These are phyloP conservation scores for Anseranas semipalmata DNA, from an alignment of 2,113 vertebrate species.

Conservation along the genomic window DNA sequence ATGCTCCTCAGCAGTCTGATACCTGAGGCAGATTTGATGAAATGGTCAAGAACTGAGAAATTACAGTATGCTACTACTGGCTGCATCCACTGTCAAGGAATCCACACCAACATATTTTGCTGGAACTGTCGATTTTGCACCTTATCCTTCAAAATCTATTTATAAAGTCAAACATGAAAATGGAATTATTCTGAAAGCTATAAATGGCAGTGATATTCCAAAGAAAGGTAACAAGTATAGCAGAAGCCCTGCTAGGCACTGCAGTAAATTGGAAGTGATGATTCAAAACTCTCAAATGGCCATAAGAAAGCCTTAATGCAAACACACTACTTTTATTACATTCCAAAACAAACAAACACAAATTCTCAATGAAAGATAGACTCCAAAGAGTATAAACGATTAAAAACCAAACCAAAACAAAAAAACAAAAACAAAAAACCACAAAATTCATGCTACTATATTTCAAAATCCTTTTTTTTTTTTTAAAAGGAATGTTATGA, in stretches of 20 bases:
- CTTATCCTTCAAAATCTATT: constrained; percentile 8
- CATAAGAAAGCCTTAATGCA: constrained; percentile 26
- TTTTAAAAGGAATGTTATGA: constrained; percentile 14
- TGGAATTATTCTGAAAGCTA: constrained; percentile 11
- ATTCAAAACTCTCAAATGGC: constrained; percentile 16
- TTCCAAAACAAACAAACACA: constrained; percentile 25
- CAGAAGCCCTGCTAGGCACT: neutral
- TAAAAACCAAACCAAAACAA: too few species aligned
- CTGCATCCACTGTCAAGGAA: neutral
- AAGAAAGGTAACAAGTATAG: neutral
- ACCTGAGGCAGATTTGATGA: neutral
- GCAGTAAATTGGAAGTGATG: neutral
- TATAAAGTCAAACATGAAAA: neutral
- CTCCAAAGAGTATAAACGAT: constrained; percentile 32
- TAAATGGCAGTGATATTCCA: neutral
- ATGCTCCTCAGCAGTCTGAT: neutral
- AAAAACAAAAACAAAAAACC: neutral
- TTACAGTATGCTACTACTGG: neutral
- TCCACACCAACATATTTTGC: neutral
- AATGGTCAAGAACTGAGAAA: neutral
- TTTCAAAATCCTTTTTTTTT: neutral
- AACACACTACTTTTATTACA: neutral
- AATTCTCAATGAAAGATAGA: constrained; percentile 49
- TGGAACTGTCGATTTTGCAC: neutral
- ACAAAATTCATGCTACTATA: constrained; percentile 33